A percentile compares a stretch with the other conserved stretches of the same genome.
Evolutionary conservation across 2,113 vertebrate species (phyloP).

Genomic region (Caranx melampygus): DNA sequence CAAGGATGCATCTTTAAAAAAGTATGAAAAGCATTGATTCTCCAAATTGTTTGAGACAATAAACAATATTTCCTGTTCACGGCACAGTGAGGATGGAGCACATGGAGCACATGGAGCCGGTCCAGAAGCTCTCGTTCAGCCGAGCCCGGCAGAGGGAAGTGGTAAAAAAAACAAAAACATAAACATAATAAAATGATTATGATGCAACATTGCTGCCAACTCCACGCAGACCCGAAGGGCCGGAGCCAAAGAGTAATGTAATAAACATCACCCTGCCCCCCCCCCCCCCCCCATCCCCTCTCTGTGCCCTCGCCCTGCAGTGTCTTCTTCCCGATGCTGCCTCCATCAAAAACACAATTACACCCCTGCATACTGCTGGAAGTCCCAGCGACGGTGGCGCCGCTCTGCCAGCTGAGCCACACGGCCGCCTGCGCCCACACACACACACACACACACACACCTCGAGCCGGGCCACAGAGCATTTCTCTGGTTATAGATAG

Average conservation of each 20-base stretch:
- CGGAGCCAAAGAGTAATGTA: constrained; percentile 6
- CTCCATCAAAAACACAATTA: constrained; percentile 34
- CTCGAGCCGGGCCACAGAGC: constrained; percentile 1
- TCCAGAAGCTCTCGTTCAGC: background rate
- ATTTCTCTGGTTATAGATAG: constrained; percentile 26
- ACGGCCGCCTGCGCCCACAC: constrained; percentile 17
- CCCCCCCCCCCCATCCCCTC: background rate
- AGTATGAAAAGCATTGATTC: background rate
- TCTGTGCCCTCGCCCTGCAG: background rate
- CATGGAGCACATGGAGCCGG: background rate
- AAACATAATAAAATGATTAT: constrained; percentile 24
- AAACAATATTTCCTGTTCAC: background rate
- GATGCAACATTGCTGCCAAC: constrained; percentile 10
- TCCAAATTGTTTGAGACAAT: background rate
- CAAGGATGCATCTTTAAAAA: background rate
- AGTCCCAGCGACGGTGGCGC: background rate
- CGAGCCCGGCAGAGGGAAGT: background rate
- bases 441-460: background rate
- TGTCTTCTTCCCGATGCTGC: background rate
- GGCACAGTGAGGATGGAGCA: background rate
- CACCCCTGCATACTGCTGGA: constrained; percentile 18
- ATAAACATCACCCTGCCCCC: constrained; percentile 8
- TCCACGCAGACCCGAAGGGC: background rate
- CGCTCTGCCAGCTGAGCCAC: constrained; percentile 29
- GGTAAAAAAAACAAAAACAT: background rate